phyloP scores from a whole-genome alignment of 2,888 invertebrate species.

The Ormyrus thymus region DNA sequence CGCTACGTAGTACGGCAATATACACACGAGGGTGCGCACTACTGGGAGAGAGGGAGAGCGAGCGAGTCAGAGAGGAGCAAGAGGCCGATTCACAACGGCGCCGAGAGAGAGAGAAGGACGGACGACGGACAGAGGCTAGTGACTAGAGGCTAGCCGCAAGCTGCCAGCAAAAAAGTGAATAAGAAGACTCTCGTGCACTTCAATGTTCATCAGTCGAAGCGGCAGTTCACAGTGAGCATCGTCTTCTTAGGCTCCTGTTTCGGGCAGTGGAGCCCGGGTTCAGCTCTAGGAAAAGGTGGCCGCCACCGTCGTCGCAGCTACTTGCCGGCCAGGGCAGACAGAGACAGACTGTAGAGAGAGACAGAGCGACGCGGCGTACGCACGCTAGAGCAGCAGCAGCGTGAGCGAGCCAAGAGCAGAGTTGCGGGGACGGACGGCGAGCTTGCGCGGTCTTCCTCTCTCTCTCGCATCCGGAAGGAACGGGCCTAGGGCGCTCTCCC shows the following conservation, averaged over 20 bases:
- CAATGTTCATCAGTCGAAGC: constrained; percentile 37
- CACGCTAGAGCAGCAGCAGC: constrained; percentile 15
- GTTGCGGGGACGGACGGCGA: constrained; percentile 45
- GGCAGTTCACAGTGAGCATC: constrained; percentile 27
- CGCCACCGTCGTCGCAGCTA: constrained; percentile 24
- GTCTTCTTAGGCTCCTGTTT: not conserved
- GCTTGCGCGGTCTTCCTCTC: constrained; percentile 46
- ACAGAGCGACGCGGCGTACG: no score
- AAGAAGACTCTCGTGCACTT: constrained; percentile 2
- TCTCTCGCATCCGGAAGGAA: constrained; percentile 45
- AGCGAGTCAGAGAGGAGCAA: constrained; percentile 1
- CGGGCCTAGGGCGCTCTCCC: constrained; percentile 39
- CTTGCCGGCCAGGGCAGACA: constrained; percentile 31
- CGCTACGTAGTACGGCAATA: no score
- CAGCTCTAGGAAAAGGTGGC: constrained; percentile 41
- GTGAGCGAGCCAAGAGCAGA: constrained; percentile 46
- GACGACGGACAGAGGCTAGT: no score
- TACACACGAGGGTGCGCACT: not conserved
- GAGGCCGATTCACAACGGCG: no score
- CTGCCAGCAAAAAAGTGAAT: no score
- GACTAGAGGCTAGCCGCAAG: no score
- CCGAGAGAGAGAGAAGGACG: no score
- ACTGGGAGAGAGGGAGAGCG: no score
- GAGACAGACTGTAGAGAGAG: no score
- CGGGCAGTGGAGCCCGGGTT: constrained; percentile 2